These are phyloP conservation scores for Drosophila kohkoa DNA, from an alignment of 1,140 invertebrate genomes.

Conservation along the genomic window DNA sequence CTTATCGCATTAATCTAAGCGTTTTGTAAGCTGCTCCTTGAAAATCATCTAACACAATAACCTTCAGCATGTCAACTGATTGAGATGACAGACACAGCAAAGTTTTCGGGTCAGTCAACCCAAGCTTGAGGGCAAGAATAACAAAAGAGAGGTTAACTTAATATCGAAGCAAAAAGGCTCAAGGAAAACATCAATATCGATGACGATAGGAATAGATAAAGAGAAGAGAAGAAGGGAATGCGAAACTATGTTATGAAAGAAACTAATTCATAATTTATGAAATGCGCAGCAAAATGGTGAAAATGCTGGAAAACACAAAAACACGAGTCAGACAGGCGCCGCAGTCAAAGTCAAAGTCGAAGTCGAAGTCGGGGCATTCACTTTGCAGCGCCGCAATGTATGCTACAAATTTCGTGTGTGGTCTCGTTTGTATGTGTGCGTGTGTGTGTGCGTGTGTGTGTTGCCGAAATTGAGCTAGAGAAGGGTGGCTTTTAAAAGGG, in stretches of 20 bases:
- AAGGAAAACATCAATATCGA: constrained; percentile 55
- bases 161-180: constrained; percentile 20
- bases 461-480: not conserved
- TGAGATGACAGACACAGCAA: constrained; percentile 27
- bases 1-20: constrained; percentile 54
- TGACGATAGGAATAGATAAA: constrained; percentile 7
- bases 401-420: constrained; percentile 51
- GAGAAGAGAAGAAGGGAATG: not conserved
- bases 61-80: constrained; percentile 51
- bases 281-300: constrained; percentile 25
- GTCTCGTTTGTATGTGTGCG: not conserved
- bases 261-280: constrained; percentile 61
- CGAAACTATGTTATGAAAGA: constrained; percentile 46
- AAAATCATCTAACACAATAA: constrained; percentile 60
- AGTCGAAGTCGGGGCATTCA: constrained; percentile 24
- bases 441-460: not conserved
- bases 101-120: constrained; percentile 45
- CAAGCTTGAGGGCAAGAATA: constrained; percentile 9
- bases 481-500: constrained; percentile 24
- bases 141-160: constrained; percentile 39
- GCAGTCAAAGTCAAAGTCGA: not conserved
- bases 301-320: constrained; percentile 33
- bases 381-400: constrained; percentile 51
- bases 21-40: constrained; percentile 38
- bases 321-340: constrained; percentile 55